A percentile compares a stretch with the other conserved stretches of the same genome.
Evolutionary conservation across 2,797 vertebrate species (phyloP).

Genomic region (Dipus sagitta): DNA sequence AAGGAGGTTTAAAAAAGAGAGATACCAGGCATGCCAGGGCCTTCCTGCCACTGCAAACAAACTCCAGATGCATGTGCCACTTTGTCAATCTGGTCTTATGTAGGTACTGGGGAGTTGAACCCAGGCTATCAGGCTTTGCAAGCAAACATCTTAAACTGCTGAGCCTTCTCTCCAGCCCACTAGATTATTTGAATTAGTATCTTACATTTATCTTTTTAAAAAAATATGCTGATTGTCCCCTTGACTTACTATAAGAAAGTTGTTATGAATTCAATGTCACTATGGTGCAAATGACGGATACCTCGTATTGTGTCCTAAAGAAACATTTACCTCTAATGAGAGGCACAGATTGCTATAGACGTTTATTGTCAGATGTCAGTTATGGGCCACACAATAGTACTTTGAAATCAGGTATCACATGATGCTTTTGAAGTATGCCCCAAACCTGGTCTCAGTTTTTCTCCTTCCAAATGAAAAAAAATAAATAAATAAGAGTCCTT

Average conservation of each 20-base stretch:
- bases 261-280: slow-evolving; percentile 43
- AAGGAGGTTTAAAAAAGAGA: too few species aligned
- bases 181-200: slow-evolving; percentile 30
- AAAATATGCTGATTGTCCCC: background rate
- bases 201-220: background rate
- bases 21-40: too few species aligned
- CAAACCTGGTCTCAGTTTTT: background rate
- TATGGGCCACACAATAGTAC: background rate
- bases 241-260: slow-evolving; percentile 62
- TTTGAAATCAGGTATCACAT: slow-evolving; percentile 40
- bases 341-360: slow-evolving; percentile 46
- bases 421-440: background rate
- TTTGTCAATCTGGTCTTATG: too few species aligned
- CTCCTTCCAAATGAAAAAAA: slow-evolving; percentile 40
- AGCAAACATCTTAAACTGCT: too few species aligned
- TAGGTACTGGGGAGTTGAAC: too few species aligned
- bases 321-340: slow-evolving; percentile 42
- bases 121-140: too few species aligned
- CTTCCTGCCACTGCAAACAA: too few species aligned
- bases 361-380: slow-evolving; percentile 7
- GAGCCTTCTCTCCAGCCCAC: too few species aligned
- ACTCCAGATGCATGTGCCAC: too few species aligned
- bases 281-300: slow-evolving; percentile 3
- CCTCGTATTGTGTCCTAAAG: background rate
- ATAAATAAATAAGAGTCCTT: background rate